Conservation (phyloP, 2,797 vertebrate species). For the Micromesistius poutassou region DNA sequence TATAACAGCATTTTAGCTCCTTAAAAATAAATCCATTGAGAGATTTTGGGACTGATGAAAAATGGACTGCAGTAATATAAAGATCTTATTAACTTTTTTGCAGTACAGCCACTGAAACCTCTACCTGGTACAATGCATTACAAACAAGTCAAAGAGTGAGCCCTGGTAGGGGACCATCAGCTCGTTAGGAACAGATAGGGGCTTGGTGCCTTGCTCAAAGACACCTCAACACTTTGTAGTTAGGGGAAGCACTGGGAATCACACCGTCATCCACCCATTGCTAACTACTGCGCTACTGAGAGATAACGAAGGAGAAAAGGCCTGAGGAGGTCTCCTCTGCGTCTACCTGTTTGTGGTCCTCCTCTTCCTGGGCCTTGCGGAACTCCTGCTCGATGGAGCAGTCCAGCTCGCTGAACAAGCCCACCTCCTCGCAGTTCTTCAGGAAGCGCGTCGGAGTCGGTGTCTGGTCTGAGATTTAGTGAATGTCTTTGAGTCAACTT, state of each 20-base stretch:
- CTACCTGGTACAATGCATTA: background rate
- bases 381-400: slow-evolving; percentile 97
- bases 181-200: slow-evolving; percentile 1
- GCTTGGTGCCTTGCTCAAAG: background rate
- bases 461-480: slow-evolving; percentile 85
- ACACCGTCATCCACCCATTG: background rate
- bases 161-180: background rate
- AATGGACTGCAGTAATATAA: background rate
- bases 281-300: background rate
- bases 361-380: slow-evolving; percentile 95
- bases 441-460: slow-evolving; percentile 96
- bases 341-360: slow-evolving; percentile 91
- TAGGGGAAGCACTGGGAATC: background rate
- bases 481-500: background rate
- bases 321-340: slow-evolving; percentile 18
- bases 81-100: background rate
- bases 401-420: slow-evolving; percentile 94
- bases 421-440: slow-evolving; percentile 99
- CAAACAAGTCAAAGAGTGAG: background rate
- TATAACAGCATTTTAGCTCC: background rate
- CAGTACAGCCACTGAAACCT: background rate
- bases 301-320: background rate
- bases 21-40: no score
- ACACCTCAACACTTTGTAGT: background rate
- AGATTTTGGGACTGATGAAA: background rate